Evolutionary conservation across 2,797 vertebrate species (phyloP).

Genomic region (Halcyon smyrnensis): DNA sequence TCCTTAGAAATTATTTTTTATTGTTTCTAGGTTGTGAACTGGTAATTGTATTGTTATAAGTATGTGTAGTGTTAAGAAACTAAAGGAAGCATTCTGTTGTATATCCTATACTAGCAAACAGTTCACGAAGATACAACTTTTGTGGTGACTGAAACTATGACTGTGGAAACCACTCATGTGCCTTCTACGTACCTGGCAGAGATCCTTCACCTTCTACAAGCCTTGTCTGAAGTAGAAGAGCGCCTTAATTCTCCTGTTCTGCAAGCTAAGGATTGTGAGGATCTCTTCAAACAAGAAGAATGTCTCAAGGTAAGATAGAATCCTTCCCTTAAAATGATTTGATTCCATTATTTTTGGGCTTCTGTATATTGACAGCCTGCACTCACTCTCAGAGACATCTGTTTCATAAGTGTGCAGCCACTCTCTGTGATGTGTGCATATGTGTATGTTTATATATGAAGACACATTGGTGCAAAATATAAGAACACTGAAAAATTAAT

Average conservation of each 20-base stretch:
- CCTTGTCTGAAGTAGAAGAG: conserved; percentile 89
- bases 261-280: conserved; percentile 88
- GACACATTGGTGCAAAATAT: background rate
- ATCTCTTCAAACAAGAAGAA: conserved; percentile 90
- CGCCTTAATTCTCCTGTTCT: conserved; percentile 90
- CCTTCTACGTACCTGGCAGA: conserved; percentile 86
- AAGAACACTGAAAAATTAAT: background rate
- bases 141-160: conserved; percentile 76
- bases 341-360: background rate
- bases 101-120: conserved; percentile 83
- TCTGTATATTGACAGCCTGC: background rate
- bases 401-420: background rate
- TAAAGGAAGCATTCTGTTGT: conserved; percentile 77
- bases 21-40: conserved; percentile 21
- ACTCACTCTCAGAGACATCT: background rate
- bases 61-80: conserved; percentile 46
- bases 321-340: background rate
- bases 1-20: background rate
- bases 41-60: conserved; percentile 12
- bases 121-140: conserved; percentile 78
- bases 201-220: conserved; percentile 87
- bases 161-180: conserved; percentile 82
- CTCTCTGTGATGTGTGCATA: background rate
- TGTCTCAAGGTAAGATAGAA: conserved; percentile 89
- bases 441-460: background rate